A percentile compares a stretch with the other conserved stretches of the same genome.
These are phyloP conservation scores for Labeo catla DNA, from an alignment of 2,113 vertebrate species.

Conservation along the genomic window DNA sequence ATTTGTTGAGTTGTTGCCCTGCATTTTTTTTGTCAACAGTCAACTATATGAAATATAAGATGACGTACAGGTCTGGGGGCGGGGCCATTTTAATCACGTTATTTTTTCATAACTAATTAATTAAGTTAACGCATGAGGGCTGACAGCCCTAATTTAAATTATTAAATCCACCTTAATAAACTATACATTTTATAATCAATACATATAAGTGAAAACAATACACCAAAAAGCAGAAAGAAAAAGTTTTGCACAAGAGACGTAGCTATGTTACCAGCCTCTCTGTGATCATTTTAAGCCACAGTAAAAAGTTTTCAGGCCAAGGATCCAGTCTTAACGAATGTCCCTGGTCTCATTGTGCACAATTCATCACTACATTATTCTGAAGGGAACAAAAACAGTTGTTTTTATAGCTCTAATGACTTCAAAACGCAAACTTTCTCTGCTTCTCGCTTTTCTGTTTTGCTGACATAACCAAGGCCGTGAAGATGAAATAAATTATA, in stretches of 20 bases:
- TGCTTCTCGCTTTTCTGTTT: background rate
- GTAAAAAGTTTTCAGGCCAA: background rate
- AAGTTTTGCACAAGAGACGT: background rate
- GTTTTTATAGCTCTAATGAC: constrained; percentile 4
- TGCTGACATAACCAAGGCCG: constrained; percentile 11
- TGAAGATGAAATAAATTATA: background rate
- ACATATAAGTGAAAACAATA: background rate
- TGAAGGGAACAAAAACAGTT: background rate
- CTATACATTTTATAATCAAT: background rate
- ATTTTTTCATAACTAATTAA: too few species aligned
- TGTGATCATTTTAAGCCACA: background rate
- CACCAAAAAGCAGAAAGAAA: background rate
- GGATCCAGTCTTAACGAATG: background rate
- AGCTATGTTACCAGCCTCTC: background rate
- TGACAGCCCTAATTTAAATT: too few species aligned
- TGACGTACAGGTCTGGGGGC: too few species aligned
- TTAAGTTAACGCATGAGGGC: too few species aligned
- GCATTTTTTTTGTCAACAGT: too few species aligned
- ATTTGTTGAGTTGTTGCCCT: too few species aligned
- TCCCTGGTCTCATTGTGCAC: background rate
- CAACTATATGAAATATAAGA: too few species aligned
- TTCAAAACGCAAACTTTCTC: background rate
- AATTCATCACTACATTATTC: background rate
- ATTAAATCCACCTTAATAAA: background rate
- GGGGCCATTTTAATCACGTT: too few species aligned